phyloP scores from a whole-genome alignment of 2,797 vertebrate genomes.

The Cryptoblepharus egeriae region DNA sequence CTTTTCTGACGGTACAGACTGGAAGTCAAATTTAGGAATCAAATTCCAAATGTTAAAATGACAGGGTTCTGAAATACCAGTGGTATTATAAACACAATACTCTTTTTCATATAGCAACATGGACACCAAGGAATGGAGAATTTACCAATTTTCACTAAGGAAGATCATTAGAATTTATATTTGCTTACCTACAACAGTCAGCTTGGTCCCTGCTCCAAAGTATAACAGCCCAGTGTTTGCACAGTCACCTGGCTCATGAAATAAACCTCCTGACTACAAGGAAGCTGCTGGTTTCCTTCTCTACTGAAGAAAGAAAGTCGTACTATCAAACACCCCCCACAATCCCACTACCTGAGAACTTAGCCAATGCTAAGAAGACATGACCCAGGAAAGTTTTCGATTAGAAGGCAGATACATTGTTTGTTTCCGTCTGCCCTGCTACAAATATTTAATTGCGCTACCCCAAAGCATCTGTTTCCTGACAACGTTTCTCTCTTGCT shows the following conservation, averaged over 20 bases:
- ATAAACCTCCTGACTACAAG: background rate
- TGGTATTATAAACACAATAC: background rate
- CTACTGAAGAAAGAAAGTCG: background rate
- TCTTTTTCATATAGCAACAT: background rate
- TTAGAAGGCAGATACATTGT: background rate
- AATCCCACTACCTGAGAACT: background rate
- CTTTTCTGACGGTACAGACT: background rate
- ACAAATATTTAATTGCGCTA: background rate
- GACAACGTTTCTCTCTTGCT: background rate
- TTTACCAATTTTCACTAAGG: conserved; percentile 8
- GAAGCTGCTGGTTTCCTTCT: background rate
- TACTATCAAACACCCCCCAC: background rate
- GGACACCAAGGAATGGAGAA: background rate
- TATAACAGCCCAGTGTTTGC: conserved; percentile 7
- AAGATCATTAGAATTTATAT: background rate
- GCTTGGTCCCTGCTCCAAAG: conserved; percentile 61
- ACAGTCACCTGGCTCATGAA: conserved; percentile 22
- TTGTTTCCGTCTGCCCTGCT: conserved; percentile 9
- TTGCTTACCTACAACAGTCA: conserved; percentile 63
- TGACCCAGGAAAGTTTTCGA: background rate
- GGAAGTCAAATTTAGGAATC: background rate
- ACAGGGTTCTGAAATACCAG: too few species aligned
- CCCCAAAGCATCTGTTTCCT: background rate
- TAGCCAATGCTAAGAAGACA: background rate
- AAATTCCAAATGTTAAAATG: background rate